Conservation (phyloP, 30 jellyfish, hydroid and myxozoan species). For the Hydra vulgaris region DNA sequence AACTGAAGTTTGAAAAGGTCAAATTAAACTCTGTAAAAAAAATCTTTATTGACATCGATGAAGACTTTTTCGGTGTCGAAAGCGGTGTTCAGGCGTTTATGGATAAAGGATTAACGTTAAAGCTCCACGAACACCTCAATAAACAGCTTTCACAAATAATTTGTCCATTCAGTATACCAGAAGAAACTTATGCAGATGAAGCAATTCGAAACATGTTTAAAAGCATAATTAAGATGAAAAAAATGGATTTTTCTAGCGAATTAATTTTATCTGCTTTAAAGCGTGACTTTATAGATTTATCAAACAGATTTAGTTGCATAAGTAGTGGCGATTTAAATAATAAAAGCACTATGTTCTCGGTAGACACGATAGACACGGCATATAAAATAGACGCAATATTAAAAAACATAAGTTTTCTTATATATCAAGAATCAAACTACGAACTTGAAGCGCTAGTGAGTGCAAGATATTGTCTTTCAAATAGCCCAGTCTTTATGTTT, state of each 20-base stretch:
- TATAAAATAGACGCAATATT: neutral
- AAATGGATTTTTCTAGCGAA: neutral
- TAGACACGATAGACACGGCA: too few species aligned
- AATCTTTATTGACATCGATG: conserved; percentile 31
- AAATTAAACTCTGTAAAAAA: neutral
- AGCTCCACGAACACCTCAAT: neutral
- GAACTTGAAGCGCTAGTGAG: neutral
- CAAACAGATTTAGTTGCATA: neutral
- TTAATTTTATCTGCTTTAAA: neutral
- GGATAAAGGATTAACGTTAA: conserved; percentile 19
- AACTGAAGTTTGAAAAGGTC: neutral
- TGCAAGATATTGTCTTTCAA: conserved; percentile 12
- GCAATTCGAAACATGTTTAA: neutral
- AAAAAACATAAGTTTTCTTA: neutral
- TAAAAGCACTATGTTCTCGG: too few species aligned
- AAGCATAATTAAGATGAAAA: neutral
- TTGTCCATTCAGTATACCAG: conserved; percentile 17
- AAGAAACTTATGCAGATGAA: conserved; percentile 12
- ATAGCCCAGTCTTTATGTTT: conserved; percentile 10
- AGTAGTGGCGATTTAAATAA: too few species aligned
- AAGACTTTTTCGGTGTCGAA: conserved; percentile 44
- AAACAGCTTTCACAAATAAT: neutral
- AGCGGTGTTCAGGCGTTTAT: conserved; percentile 23
- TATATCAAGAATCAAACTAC: neutral
- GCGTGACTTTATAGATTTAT: neutral